Evolutionary conservation across 2,888 invertebrate genomes (phyloP).

Genomic region (Pseudococcus jackbeardsleyi): DNA sequence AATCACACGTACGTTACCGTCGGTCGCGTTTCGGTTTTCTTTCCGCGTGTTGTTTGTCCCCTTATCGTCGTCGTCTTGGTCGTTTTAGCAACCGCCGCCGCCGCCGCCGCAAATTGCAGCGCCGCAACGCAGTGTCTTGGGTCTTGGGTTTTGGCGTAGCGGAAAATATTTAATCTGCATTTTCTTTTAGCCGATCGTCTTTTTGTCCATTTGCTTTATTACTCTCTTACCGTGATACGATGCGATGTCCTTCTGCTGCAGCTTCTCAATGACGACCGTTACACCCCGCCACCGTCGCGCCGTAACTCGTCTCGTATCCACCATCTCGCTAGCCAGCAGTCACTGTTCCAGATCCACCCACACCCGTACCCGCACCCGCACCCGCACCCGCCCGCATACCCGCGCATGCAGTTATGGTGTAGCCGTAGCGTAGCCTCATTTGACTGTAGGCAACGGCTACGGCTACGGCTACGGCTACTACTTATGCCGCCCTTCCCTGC

Average conservation of each 20-base stretch:
- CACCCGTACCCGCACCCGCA: too few relatives aligned
- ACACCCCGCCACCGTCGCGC: neutral
- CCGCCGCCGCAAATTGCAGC: constrained; percentile 29
- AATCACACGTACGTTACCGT: constrained; percentile 66
- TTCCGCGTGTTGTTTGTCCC: constrained; percentile 41
- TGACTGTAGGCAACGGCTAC: too few relatives aligned
- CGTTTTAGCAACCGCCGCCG: neutral
- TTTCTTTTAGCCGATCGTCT: constrained; percentile 47
- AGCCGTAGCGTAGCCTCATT: too few relatives aligned
- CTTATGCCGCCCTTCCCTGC: too few relatives aligned
- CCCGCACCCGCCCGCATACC: too few relatives aligned
- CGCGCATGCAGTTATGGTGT: too few relatives aligned
- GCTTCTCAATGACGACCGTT: neutral
- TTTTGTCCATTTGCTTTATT: constrained; percentile 57
- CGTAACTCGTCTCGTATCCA: too few relatives aligned
- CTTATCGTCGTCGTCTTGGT: constrained; percentile 15
- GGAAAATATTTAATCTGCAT: constrained; percentile 63
- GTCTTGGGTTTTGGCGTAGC: neutral
- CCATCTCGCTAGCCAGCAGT: too few relatives aligned
- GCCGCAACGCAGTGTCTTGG: constrained; percentile 54
- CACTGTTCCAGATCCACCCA: too few relatives aligned
- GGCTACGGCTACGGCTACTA: too few relatives aligned
- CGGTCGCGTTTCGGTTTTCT: neutral
- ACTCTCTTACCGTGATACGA: neutral
- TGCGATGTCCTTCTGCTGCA: neutral